phyloP scores from a whole-genome alignment of 2,113 vertebrate species.

The Tupaia chinensis region DNA sequence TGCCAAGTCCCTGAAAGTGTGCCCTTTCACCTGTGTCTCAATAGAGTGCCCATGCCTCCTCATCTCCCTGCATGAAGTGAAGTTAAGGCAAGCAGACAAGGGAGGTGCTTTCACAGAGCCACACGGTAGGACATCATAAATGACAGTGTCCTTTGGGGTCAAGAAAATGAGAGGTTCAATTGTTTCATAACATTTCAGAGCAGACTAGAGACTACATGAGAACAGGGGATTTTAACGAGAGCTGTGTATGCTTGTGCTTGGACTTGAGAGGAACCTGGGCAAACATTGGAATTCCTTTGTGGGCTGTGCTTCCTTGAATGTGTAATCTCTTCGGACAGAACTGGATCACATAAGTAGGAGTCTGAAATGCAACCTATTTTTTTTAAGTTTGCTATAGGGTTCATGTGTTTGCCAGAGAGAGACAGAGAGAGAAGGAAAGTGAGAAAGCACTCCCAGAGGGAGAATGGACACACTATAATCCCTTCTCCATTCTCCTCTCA shows the following conservation, averaged over 20 bases:
- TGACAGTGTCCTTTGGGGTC: background rate
- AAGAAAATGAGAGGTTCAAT: background rate
- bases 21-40: background rate
- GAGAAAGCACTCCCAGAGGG: too few relatives aligned
- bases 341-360: background rate
- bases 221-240: background rate
- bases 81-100: background rate
- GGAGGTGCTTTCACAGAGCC: background rate
- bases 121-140: background rate
- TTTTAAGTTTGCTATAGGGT: background rate
- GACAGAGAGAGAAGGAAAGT: too few relatives aligned
- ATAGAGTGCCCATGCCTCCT: background rate
- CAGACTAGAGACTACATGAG: background rate
- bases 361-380: background rate
- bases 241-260: background rate
- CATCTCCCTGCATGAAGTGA: background rate
- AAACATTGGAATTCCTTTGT: background rate
- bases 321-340: background rate
- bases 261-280: background rate
- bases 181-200: conserved; percentile 21
- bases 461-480: too few relatives aligned
- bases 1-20: background rate
- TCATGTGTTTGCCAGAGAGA: too few relatives aligned
- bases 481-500: too few relatives aligned
- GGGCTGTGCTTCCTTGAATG: background rate